Evolutionary conservation across 2,888 invertebrate species (phyloP).

Genomic region (Troglohyphantes excavatus): DNA sequence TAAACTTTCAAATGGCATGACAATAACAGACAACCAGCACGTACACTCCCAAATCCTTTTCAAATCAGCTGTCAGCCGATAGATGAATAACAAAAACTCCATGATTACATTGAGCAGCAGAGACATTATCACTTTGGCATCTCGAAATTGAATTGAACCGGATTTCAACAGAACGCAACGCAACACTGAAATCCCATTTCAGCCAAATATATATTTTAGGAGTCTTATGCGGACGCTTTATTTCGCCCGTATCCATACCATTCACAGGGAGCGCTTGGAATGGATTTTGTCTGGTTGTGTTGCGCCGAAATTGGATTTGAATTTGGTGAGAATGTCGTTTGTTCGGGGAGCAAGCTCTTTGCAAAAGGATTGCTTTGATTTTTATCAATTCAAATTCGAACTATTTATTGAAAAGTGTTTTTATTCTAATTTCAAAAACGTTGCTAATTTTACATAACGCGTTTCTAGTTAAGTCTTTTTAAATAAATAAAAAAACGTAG

Average conservation of each 20-base stretch:
- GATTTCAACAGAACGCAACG: background rate
- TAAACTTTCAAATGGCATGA: too few species aligned
- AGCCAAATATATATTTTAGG: too few species aligned
- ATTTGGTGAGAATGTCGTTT: background rate
- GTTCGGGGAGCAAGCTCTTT: background rate
- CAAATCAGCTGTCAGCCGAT: background rate
- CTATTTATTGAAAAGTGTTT: too few species aligned
- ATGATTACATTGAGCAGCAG: background rate
- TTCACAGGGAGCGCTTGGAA: background rate
- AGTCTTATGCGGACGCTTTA: background rate
- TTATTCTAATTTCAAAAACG: too few species aligned
- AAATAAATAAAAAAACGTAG: too few species aligned
- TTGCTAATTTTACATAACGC: too few species aligned
- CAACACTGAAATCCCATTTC: too few species aligned
- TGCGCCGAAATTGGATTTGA: background rate
- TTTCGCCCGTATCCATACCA: background rate
- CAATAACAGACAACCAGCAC: too few species aligned
- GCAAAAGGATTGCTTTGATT: too few species aligned
- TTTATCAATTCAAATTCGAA: too few species aligned
- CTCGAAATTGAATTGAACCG: background rate
- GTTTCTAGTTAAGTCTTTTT: too few species aligned
- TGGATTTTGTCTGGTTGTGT: slow-evolving; percentile 5
- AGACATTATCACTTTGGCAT: background rate
- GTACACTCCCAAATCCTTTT: too few species aligned
- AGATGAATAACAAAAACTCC: background rate